Evolutionary conservation across 2,797 vertebrate genomes (phyloP), one percentile per base, ranked within the genome.

Genomic region (Valencia hispanica): DNA sequence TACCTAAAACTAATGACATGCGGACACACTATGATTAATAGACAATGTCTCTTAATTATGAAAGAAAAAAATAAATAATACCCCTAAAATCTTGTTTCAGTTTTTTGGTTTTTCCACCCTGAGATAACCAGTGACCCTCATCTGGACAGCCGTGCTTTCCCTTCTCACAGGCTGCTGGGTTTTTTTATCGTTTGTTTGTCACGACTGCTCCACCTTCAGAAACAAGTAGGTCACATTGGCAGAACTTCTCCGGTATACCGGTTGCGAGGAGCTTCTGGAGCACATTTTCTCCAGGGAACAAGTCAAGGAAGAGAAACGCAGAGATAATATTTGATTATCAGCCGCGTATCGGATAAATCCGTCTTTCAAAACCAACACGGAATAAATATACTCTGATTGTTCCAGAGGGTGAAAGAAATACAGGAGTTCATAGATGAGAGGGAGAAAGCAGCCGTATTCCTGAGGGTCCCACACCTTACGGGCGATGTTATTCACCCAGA

Each of bases 361-460:
- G 73, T 36, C 82, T 89, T 84, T 84, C 69, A 87, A 85, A 84
- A 80, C 78, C 81, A 80, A 79, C 86, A 81, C 36, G 27, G 75
- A 48, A 73, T 75, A n/a, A n/a, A 79, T 80, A 20, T n/a, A 63
- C 50, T 50, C 45, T 57, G 72, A 0, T 4, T 39, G 48, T 72
- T 83, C 84, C 85, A 73, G 8, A 84, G 86, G 74, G 88, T 25
- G 75, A 68, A 73, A 45, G 59, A 79, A 70, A 72, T n/a, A 47
- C 34, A 8, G 65, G 14, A 27, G 55, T 81, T 89, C 74, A 82
- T 79, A 83, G 36, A 80, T 50, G 15, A 15, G 70, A 32, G 61
- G 68, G 43, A 9, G 70, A 86, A 72, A 76, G 70, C 25, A n/a
- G 72, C 1, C 15, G 30, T 1, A 27, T 50, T 86, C 88, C 86